Conservation (phyloP, 2,113 vertebrate species). For the Bagarius yarrelli region DNA sequence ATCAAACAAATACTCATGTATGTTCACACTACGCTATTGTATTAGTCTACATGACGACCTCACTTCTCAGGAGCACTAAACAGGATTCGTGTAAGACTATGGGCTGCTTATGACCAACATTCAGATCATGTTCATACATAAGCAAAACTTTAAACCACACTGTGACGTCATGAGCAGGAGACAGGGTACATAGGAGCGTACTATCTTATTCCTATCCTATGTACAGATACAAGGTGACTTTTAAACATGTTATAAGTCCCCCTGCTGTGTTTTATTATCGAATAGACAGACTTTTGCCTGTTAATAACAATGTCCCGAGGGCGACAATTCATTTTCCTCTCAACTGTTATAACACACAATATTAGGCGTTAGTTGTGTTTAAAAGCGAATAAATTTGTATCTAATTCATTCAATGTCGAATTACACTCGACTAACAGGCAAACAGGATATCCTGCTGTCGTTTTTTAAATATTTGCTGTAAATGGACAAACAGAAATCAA, state of each 20-base stretch:
- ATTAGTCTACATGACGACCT: slow-evolving; percentile 55
- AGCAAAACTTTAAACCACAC: slow-evolving; percentile 20
- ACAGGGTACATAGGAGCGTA: background rate
- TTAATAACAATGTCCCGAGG: background rate
- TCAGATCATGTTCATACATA: slow-evolving; percentile 6
- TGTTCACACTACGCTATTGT: slow-evolving; percentile 68
- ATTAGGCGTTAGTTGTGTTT: background rate
- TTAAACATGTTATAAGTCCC: background rate
- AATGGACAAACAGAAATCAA: background rate
- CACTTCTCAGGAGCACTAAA: background rate
- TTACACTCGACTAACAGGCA: background rate
- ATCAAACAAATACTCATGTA: slow-evolving; percentile 67
- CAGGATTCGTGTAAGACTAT: background rate
- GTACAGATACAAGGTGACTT: background rate
- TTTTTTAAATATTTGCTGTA: background rate
- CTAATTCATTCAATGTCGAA: background rate
- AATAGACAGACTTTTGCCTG: background rate
- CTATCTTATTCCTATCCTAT: background rate
- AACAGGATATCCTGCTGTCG: background rate
- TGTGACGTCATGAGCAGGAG: background rate
- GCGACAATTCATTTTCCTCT: background rate
- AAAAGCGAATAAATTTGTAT: background rate
- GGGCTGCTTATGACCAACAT: background rate
- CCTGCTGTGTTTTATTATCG: too few relatives aligned
- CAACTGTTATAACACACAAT: background rate